Percentiles rank a stretch among this genome's conserved stretches.
Evolutionary conservation across 2,797 vertebrate genomes (phyloP).

Genomic region (Scarus forsteni): DNA sequence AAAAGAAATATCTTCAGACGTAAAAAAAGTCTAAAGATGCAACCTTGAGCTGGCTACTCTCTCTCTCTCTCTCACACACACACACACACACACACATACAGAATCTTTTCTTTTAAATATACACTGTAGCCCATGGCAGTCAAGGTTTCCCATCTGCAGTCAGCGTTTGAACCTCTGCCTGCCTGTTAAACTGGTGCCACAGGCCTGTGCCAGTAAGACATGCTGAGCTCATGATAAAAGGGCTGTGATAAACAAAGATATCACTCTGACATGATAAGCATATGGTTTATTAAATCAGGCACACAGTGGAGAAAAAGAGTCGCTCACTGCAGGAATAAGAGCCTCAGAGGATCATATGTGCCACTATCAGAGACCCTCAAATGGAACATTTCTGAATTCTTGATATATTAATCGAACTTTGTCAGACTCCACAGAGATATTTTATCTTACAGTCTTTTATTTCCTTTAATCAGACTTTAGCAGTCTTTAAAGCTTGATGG

Average conservation of each 20-base stretch:
- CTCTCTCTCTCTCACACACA: neutral
- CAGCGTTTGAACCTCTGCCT: constrained; percentile 54
- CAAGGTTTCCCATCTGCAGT: constrained; percentile 43
- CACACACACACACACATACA: neutral
- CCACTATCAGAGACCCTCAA: constrained; percentile 7
- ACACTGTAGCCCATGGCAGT: constrained; percentile 31
- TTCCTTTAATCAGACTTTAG: constrained; percentile 22
- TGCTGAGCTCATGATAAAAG: constrained; percentile 54
- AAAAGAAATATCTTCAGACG: constrained; percentile 6
- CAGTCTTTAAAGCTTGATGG: constrained; percentile 28
- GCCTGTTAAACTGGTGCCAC: constrained; percentile 43
- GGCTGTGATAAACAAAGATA: constrained; percentile 63
- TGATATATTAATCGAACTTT: constrained; percentile 28
- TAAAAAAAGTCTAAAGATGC: constrained; percentile 13
- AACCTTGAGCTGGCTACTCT: constrained; percentile 17
- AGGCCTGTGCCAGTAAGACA: constrained; percentile 34
- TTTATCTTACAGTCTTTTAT: neutral
- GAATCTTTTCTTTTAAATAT: constrained; percentile 26
- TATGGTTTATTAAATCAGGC: constrained; percentile 58
- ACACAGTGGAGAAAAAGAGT: constrained; percentile 34
- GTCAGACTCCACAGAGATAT: constrained; percentile 20
- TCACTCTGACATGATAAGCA: constrained; percentile 54
- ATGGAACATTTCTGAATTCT: constrained; percentile 29
- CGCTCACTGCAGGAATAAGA: constrained; percentile 33
- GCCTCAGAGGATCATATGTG: constrained; percentile 8